These are phyloP conservation scores for Columba livia DNA, from an alignment of 2,113 vertebrate genomes.

Conservation along the genomic window DNA sequence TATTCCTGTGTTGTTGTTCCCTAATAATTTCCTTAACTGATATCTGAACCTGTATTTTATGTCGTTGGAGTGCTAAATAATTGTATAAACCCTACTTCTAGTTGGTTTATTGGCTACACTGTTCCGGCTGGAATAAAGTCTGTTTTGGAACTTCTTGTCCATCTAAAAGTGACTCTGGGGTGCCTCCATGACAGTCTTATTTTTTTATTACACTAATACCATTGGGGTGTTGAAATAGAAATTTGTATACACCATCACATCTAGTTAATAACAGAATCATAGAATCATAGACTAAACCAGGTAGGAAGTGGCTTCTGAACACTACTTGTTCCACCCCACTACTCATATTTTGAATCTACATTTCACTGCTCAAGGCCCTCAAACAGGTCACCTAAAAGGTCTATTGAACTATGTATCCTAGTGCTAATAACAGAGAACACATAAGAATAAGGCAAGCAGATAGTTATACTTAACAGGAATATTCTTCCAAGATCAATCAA, in stretches of 20 bases:
- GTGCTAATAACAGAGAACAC: not conserved
- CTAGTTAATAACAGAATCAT: not conserved
- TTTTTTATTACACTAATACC: not conserved
- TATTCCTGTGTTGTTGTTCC: no score
- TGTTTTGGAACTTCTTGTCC: no score
- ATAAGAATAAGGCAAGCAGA: not conserved
- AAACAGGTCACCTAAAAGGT: not conserved
- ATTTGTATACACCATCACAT: not conserved
- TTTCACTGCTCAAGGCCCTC: not conserved
- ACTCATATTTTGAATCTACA: not conserved
- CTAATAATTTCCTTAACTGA: no score
- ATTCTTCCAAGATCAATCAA: not conserved
- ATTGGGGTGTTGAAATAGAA: not conserved
- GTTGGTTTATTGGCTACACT: no score
- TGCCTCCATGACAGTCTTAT: not conserved
- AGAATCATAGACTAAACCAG: not conserved
- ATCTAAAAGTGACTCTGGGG: no score
- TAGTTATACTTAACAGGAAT: not conserved
- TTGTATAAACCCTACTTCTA: no score
- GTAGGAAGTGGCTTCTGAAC: not conserved
- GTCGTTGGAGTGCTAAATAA: no score
- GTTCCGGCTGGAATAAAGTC: no score
- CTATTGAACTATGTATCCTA: not conserved
- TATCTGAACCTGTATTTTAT: no score
- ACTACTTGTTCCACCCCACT: not conserved